These are phyloP conservation scores for Chouioia cunea DNA, from an alignment of 2,888 invertebrate species.

Conservation along the genomic window DNA sequence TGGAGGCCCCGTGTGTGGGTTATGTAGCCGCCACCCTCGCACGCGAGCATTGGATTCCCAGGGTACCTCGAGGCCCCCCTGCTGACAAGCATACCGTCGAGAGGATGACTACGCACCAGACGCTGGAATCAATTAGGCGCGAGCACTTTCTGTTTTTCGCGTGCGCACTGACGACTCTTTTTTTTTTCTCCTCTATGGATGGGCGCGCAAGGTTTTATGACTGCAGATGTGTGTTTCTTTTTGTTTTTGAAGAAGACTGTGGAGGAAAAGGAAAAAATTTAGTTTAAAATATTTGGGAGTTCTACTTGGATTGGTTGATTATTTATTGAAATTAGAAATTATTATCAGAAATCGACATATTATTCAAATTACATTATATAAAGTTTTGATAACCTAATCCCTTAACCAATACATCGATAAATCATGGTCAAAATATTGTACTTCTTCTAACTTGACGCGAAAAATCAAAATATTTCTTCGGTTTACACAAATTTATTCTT, in stretches of 20 bases:
- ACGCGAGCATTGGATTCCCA: conserved; percentile 22
- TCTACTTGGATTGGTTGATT: no score
- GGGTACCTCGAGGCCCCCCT: conserved; percentile 16
- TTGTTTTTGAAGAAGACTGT: neutral
- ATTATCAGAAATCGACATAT: no score
- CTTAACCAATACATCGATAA: no score
- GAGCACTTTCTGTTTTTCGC: conserved; percentile 1
- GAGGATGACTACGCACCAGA: conserved; percentile 43
- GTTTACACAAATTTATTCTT: no score
- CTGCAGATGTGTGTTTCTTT: neutral
- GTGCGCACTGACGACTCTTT: neutral
- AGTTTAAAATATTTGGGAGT: no score
- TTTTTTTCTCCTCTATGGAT: neutral
- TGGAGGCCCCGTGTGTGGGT: neutral
- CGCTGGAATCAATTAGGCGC: conserved; percentile 61
- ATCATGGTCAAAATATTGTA: no score
- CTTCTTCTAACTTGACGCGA: no score
- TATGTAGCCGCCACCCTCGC: conserved; percentile 11
- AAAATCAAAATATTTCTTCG: no score
- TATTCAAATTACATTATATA: no score
- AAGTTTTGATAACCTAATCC: no score
- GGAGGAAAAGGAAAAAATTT: neutral
- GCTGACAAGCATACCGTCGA: neutral
- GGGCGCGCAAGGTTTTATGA: neutral
- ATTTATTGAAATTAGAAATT: no score